Conservation (phyloP, 2,888 invertebrate genomes). For the Trachelus iudaicus region DNA sequence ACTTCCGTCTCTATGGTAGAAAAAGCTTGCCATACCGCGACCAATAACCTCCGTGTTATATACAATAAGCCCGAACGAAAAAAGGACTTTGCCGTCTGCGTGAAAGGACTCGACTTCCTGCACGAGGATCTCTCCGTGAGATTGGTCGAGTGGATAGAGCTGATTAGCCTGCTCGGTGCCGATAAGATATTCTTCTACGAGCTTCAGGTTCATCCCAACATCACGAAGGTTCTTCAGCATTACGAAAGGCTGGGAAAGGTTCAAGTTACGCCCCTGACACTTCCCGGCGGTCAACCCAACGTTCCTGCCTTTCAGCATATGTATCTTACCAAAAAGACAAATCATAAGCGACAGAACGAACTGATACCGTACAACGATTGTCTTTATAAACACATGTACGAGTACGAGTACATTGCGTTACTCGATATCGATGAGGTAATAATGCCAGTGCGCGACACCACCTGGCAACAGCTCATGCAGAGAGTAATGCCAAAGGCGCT, state of each 20-base stretch:
- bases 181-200: slow-evolving; percentile 93
- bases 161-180: slow-evolving; percentile 86
- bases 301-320: slow-evolving; percentile 89
- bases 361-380: slow-evolving; percentile 97
- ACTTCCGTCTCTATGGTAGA: slow-evolving; percentile 89
- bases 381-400: slow-evolving; percentile 90
- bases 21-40: slow-evolving; percentile 85
- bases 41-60: slow-evolving; percentile 85
- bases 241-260: slow-evolving; percentile 77
- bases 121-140: slow-evolving; percentile 91
- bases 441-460: slow-evolving; percentile 81
- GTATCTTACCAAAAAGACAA: slow-evolving; percentile 90
- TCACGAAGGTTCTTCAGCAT: slow-evolving; percentile 80
- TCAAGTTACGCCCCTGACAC: slow-evolving; percentile 81
- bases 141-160: slow-evolving; percentile 94
- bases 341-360: slow-evolving; percentile 94
- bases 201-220: slow-evolving; percentile 89
- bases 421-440: slow-evolving; percentile 96
- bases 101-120: slow-evolving; percentile 92
- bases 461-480: slow-evolving; percentile 84
- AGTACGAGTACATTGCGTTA: slow-evolving; percentile 90
- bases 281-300: slow-evolving; percentile 92
- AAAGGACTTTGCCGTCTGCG: slow-evolving; percentile 90
- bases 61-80: slow-evolving; percentile 79
- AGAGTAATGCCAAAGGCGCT: slow-evolving; percentile 77